Conservation (phyloP, 2,113 vertebrate species). For the Channa maculata region DNA sequence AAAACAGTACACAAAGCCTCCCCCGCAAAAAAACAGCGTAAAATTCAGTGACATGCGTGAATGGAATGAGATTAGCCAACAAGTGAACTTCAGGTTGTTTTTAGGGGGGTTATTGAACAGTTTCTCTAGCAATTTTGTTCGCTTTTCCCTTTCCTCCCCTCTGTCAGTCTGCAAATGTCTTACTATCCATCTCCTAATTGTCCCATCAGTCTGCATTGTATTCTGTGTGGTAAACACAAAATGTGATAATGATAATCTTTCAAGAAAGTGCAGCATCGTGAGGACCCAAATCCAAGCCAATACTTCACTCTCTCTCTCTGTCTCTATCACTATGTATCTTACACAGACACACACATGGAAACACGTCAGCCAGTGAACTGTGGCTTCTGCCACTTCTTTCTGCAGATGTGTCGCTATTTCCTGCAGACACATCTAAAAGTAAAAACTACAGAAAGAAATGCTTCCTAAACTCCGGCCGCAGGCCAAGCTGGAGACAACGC, state of each 20-base stretch:
- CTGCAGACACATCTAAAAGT: conserved; percentile 14
- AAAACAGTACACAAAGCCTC: neutral
- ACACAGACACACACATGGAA: conserved; percentile 3
- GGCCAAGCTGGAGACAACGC: conserved; percentile 26
- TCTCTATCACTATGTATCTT: too few species aligned
- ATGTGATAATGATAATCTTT: conserved; percentile 63
- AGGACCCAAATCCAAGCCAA: conserved; percentile 36
- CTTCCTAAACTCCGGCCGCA: conserved; percentile 33
- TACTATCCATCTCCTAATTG: conserved; percentile 28
- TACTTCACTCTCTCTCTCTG: neutral
- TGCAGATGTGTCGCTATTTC: conserved; percentile 33
- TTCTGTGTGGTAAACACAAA: conserved; percentile 36
- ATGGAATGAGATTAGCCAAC: too few species aligned
- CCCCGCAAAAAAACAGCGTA: too few species aligned
- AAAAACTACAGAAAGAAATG: conserved; percentile 30
- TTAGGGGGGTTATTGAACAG: conserved; percentile 13
- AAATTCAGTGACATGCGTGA: too few species aligned
- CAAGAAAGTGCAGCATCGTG: conserved; percentile 40
- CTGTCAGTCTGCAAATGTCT: conserved; percentile 42
- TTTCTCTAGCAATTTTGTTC: neutral
- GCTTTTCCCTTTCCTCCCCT: neutral
- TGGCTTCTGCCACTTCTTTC: conserved; percentile 11
- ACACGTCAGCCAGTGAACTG: conserved; percentile 24
- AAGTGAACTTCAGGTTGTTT: conserved; percentile 20
- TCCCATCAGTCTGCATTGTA: conserved; percentile 31